Base-by-base conservation (phyloP, 2,888 invertebrate species). In the Ligdia adustata region DNA sequence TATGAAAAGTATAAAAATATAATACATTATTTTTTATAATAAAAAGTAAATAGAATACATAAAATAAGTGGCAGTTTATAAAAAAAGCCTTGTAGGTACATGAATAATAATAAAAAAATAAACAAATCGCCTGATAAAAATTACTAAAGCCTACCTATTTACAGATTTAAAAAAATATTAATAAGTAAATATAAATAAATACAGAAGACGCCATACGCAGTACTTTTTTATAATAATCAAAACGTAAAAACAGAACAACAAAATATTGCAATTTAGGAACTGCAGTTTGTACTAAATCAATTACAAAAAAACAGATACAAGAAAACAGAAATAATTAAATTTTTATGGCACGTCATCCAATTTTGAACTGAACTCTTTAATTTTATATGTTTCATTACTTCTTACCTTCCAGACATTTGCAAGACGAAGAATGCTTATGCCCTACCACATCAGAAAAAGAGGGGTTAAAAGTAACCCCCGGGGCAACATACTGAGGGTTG, bases 351-450 rank as follows among this genome's bases (percentile, higher is more conserved):
- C 86, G 44, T 35, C 26, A 26, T 52, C 62, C 58, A 57, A 58
- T 56, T 55, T 40, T 55, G 55, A 62, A 51, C 60, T 63, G 58
- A 61, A 58, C 54, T 58, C n/a, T 22, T 2, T 3, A 43, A 28
- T 35, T 49, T 27, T 32, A 26, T 4, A 22, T 14, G 5, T n/a
- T 27, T 20, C 11, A 55, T 72, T 61, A 71, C 43, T 87, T 83
- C 41, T 85, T 84, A 14, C 77, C 81, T 29, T 87, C 82, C 4
- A 79, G 57, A 42, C 90, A 91, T 41, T 90, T 86, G 73, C 91
- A 91, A 4, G 78, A 66, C 0, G 75, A 72, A 4, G 74, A 75
- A 41, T 89, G 90, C 1, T 66, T 67, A 38, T 90, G 89, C 0
- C 80, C 79, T 0, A 82, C 72, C 0, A 82, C 42, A 4, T 80